Base-by-base conservation (phyloP, 2,113 vertebrate species). In the Puntigrus tetrazona region DNA sequence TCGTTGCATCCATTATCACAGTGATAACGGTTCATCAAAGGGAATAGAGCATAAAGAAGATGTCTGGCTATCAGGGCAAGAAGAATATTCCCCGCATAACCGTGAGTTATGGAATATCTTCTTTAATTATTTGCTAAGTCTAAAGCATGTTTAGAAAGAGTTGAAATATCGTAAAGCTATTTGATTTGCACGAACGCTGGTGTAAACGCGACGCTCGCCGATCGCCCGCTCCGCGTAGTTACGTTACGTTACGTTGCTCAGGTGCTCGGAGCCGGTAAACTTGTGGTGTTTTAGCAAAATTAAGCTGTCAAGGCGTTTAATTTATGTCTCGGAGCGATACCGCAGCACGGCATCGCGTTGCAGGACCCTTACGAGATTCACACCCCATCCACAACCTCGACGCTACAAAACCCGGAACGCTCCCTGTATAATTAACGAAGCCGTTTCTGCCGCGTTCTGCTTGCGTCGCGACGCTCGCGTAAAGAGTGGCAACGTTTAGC, bases 31-130 rank as follows among this genome's bases (percentile, higher is more conserved):
- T 89, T 84, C 84, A 80, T 86, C 84, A 59, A 88, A 85, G 87
- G 70, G 87, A 84, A 85, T 45, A 87, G 27, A 82, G 59, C 89
- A 86, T 86, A 87, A 89, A 50, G 89, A 94, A 94, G 88, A 98
- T 99, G 97, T 99, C 97, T 91, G 91, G 91, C 81, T 97, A 97
- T 85, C 96, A 97, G 91, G 96, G 96, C 89, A 97, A 96, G 96
- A 99, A 98, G 94, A 99, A 99, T 87, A 99, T 99, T 73, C 97
- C 97, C 47, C 97, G 97, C 93, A 99, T 99, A 94, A 98, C 97
- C 92, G 97, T 99, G 95, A 98, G 97, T 94, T 70, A 79, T 65
- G 63, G 72, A 75, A 82, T 31, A 78, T 22, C 63, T 45, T 25
- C 55, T 77, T 45, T 77, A 11, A 65, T 43, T 18, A 45, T 67